Conservation (phyloP, 1,140 invertebrate genomes). For the Drosophila neocordata region DNA sequence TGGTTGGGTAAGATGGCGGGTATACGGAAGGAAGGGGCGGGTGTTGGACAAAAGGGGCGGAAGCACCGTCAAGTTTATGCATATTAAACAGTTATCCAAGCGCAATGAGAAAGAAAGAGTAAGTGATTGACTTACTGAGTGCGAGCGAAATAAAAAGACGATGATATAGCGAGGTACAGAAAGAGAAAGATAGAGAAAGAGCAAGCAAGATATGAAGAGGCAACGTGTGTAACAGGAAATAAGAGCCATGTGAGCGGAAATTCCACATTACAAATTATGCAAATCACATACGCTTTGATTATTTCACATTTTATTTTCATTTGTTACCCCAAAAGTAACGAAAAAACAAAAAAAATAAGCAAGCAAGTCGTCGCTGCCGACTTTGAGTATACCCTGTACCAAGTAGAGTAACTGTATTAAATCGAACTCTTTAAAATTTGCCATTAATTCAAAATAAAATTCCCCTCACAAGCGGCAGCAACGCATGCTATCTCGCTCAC, state of each 20-base stretch:
- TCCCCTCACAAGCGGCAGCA: too few relatives aligned
- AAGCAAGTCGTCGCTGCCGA: too few relatives aligned
- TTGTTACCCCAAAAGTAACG: constrained; percentile 16
- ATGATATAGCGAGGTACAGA: not conserved
- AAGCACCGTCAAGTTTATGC: constrained; percentile 54
- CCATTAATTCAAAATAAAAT: too few relatives aligned
- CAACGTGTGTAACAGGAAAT: constrained; percentile 55
- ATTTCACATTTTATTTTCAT: constrained; percentile 68
- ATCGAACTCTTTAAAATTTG: too few relatives aligned
- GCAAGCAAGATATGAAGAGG: constrained; percentile 5
- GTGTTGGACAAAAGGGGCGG: constrained; percentile 16
- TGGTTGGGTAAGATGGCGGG: not conserved
- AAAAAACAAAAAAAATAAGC: too few relatives aligned
- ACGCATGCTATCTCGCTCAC: too few relatives aligned
- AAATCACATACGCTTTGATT: constrained; percentile 73
- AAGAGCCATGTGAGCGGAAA: constrained; percentile 74
- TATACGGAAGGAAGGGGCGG: not conserved
- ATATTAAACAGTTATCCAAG: constrained; percentile 73
- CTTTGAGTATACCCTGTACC: too few relatives aligned
- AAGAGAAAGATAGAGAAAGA: not conserved
- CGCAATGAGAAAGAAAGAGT: constrained; percentile 39
- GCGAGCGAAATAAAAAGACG: not conserved
- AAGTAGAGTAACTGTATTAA: too few relatives aligned
- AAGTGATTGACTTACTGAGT: constrained; percentile 14
- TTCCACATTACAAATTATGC: constrained; percentile 75